Evolutionary conservation across 2,888 invertebrate species (phyloP).

Genomic region (Mesochorus sp.): DNA sequence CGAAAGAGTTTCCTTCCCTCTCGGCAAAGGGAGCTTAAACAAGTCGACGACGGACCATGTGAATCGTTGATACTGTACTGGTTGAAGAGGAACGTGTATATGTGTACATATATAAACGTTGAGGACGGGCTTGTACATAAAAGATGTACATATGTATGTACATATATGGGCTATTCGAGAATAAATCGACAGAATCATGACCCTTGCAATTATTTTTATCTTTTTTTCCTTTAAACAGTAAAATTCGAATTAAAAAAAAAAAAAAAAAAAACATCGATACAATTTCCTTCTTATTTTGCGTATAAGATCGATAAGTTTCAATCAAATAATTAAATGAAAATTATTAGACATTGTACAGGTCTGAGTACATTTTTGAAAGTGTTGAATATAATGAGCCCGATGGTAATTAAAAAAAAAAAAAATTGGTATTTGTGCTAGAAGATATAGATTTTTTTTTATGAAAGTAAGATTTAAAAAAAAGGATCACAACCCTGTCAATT

Average conservation of each 20-base stretch:
- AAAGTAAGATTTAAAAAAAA: neutral
- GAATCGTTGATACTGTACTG: conserved; percentile 54
- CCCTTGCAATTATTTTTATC: neutral
- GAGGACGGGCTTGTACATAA: conserved; percentile 19
- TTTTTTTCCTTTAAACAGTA: neutral
- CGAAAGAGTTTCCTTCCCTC: conserved; percentile 49
- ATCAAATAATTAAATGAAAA: too few species aligned
- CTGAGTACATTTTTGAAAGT: too few species aligned
- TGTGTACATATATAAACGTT: conserved; percentile 1
- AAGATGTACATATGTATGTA: neutral
- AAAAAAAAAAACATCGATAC: too few species aligned
- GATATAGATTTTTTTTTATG: neutral
- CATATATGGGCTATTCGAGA: conserved; percentile 9
- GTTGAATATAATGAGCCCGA: too few species aligned
- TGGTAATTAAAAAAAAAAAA: too few species aligned
- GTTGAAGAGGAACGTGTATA: conserved; percentile 4
- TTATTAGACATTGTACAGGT: too few species aligned
- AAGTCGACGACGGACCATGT: conserved; percentile 46
- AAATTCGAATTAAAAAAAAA: too few species aligned
- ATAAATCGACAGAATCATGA: neutral
- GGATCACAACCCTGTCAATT: neutral
- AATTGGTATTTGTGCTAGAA: too few species aligned
- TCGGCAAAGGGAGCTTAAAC: conserved; percentile 33
- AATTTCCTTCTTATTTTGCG: too few species aligned
- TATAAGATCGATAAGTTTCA: too few species aligned